A percentile compares a stretch with the other conserved stretches of the same genome.
phyloP scores from a whole-genome alignment of 2,888 invertebrate genomes.

The Rotaria socialis region DNA sequence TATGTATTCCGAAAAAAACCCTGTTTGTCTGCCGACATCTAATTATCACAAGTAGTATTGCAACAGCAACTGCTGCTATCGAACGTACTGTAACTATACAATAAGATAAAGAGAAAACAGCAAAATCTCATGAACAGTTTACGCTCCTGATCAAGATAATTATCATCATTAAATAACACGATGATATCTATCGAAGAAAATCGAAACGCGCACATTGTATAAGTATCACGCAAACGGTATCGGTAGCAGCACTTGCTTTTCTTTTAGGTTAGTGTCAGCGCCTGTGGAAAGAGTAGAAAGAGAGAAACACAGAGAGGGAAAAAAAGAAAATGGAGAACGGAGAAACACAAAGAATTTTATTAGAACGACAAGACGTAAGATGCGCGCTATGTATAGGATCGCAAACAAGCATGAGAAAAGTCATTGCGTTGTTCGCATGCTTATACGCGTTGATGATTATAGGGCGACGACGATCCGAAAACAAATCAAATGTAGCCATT shows the following conservation, averaged over 20 bases:
- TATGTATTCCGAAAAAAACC: background rate
- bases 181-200: background rate
- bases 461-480: constrained; percentile 13
- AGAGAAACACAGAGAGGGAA: background rate
- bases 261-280: background rate
- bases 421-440: background rate
- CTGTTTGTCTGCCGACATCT: background rate
- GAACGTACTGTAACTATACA: background rate
- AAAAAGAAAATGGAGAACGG: background rate
- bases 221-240: background rate
- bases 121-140: background rate
- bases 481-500: constrained; percentile 37
- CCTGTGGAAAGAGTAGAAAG: background rate
- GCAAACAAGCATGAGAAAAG: background rate
- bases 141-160: background rate
- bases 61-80: background rate
- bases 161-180: background rate
- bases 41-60: background rate
- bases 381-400: background rate
- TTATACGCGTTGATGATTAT: constrained; percentile 8
- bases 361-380: background rate
- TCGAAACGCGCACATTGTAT: background rate
- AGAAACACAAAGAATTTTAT: background rate
- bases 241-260: constrained; percentile 17
- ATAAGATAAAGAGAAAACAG: background rate